These are phyloP conservation scores for Aethina tumida DNA, from an alignment of 1,140 invertebrate genomes.

Conservation along the genomic window DNA sequence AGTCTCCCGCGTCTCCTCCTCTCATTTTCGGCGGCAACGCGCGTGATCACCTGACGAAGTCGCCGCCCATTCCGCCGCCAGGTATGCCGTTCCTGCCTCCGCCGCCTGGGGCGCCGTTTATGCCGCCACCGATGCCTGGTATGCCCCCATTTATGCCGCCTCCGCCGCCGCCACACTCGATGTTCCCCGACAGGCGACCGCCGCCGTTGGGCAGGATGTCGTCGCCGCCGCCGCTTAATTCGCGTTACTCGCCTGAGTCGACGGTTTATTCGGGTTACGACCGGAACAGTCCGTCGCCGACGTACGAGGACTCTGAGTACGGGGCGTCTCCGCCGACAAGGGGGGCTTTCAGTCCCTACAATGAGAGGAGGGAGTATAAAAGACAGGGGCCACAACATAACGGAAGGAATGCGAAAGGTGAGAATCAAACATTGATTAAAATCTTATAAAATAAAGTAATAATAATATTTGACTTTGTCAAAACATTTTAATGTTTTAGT, in stretches of 20 bases:
- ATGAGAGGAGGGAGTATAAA: conserved; percentile 24
- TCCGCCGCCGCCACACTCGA: conserved; percentile 28
- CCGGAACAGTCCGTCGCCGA: conserved; percentile 30
- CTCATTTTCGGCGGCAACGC: conserved; percentile 33
- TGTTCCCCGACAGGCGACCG: conserved; percentile 43
- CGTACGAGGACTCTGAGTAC: conserved; percentile 31
- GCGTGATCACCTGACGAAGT: conserved; percentile 39
- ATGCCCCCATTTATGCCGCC: conserved; percentile 33
- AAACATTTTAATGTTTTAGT: background rate
- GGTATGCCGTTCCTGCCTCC: conserved; percentile 34
- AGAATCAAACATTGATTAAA: conserved; percentile 7
- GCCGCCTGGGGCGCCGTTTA: conserved; percentile 28
- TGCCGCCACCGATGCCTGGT: conserved; percentile 38
- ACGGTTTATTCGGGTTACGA: conserved; percentile 32
- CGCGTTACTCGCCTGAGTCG: conserved; percentile 29
- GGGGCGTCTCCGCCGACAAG: conserved; percentile 23
- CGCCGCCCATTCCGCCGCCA: conserved; percentile 42
- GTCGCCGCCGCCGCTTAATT: conserved; percentile 42
- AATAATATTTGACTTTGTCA: background rate
- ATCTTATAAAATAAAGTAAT: background rate
- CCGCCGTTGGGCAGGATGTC: conserved; percentile 53
- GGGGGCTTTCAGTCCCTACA: conserved; percentile 27
- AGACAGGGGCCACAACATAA: conserved; percentile 19
- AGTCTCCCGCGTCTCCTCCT: conserved; percentile 37
- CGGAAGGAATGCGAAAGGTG: conserved; percentile 25